These are phyloP conservation scores for Bufotes viridis DNA, from an alignment of 2,797 vertebrate genomes.

Conservation along the genomic window DNA sequence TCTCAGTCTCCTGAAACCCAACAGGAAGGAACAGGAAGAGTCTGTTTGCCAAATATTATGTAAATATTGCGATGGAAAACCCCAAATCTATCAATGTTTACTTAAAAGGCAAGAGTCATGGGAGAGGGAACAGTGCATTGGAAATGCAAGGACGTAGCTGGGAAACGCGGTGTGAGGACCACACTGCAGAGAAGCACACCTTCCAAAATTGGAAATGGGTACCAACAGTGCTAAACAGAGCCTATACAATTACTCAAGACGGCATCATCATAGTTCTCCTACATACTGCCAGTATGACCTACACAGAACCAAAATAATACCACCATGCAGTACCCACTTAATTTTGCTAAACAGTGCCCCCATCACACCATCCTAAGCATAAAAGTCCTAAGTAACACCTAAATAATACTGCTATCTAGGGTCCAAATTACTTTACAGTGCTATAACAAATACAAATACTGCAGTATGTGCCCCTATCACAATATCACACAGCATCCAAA, in stretches of 20 bases:
- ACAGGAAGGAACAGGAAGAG: neutral
- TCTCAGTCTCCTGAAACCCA: neutral
- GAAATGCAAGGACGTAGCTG: neutral
- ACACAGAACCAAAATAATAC: neutral
- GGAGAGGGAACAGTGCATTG: neutral
- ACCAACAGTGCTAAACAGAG: too few relatives aligned
- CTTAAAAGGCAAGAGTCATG: neutral
- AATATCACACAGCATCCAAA: neutral
- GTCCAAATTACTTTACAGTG: too few relatives aligned
- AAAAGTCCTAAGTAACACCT: neutral
- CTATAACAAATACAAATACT: too few relatives aligned
- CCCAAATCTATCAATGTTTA: neutral
- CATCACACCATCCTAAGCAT: too few relatives aligned
- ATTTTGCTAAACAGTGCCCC: neutral
- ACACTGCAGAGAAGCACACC: too few relatives aligned
- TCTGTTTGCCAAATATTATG: neutral
- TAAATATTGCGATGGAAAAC: neutral
- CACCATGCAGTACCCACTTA: neutral
- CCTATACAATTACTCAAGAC: too few relatives aligned
- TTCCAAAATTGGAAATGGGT: too few relatives aligned
- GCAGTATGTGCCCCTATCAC: too few relatives aligned
- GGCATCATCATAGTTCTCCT: too few relatives aligned
- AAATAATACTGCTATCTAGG: neutral
- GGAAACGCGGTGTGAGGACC: neutral
- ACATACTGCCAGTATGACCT: neutral